Base-by-base conservation (phyloP, 2,888 invertebrate genomes). In the Cylloceria caligata region DNA sequence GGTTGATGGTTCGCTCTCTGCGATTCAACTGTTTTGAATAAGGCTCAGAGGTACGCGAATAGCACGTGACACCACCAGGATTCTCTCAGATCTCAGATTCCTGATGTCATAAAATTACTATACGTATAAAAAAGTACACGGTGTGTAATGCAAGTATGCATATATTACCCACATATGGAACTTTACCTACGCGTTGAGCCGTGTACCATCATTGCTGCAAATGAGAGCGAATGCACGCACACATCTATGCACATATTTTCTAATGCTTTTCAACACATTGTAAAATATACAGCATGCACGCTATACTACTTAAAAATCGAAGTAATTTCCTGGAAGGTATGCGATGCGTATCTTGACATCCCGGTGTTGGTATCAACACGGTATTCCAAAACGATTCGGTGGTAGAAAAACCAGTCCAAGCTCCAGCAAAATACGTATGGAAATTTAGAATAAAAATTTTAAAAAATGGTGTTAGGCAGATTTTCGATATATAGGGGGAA, bases 191-290 rank as follows among this genome's bases (percentile, higher is more conserved):
- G 39, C 39, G 27, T 39, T 67, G 52, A 52, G 11, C 11, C 34
- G 34, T 19, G 74, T 67, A 47, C 42, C 57, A 55, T 60, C 74
- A 75, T 60, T 52, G 79, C 49, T 30, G 74, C 57, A 74, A 80
- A 75, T 75, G 60, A 75, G 64, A 75, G 75, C 69, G 69, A 80
- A 69, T 69, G 75, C 67, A 69, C 39, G 24, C 71, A n/a, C 60
- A 45, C 24, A 49, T 42, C 39, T 55, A n/a, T n/a, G n/a, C n/a
- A 69, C 36, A 39, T 45, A 27, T 1, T 2, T 42, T 39, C 55
- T 34, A 16, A 7, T 36, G 27, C 19, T 36, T 36, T 69, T n/a
- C 36, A 39, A 36, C 21, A 13, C 13, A 19, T 9, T 39, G 9
- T 27, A 24, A 19, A 34, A 60, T 45, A 21, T 34, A 2, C 47